Percentiles rank a stretch among this genome's conserved stretches.
Evolutionary conservation across 2,888 invertebrate species (phyloP).

Genomic region (Cyaniris semiargus): DNA sequence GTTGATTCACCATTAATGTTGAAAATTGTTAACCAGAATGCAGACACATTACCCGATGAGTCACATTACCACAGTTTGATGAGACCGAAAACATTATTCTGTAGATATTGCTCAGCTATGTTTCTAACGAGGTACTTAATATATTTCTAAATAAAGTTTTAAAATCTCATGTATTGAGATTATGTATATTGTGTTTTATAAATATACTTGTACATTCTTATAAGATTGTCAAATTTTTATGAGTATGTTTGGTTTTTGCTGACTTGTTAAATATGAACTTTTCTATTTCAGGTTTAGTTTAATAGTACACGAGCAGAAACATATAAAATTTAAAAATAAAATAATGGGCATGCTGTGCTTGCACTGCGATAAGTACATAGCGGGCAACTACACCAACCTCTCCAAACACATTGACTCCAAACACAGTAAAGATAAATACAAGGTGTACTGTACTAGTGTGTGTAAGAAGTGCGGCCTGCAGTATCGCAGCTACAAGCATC

Average conservation of each 20-base stretch:
- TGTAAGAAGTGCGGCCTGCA: conserved; percentile 39
- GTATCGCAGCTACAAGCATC: conserved; percentile 36
- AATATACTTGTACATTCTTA: not conserved
- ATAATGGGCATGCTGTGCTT: conserved; percentile 37
- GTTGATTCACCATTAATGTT: conserved; percentile 20
- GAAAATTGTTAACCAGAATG: not conserved
- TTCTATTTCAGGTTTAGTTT: conserved; percentile 39
- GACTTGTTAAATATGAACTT: not conserved
- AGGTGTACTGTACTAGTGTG: not conserved
- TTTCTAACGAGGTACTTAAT: conserved; percentile 41
- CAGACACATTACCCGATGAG: not conserved
- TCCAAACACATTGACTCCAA: conserved; percentile 33
- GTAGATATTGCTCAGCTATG: conserved; percentile 38
- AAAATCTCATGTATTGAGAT: no score
- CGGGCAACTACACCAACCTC: conserved; percentile 31
- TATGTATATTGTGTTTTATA: not conserved
- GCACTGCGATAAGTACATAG: conserved; percentile 41
- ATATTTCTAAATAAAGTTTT: not conserved
- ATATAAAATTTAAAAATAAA: conserved; percentile 36
- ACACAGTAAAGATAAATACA: conserved; percentile 23
- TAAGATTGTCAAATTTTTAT: not conserved
- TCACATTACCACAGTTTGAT: conserved; percentile 36
- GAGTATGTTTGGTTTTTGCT: not conserved
- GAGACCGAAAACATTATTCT: conserved; percentile 35
- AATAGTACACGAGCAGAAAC: conserved; percentile 40